Conservation (phyloP, 2,797 vertebrate genomes). For the Chaenodraco wilsoni region DNA sequence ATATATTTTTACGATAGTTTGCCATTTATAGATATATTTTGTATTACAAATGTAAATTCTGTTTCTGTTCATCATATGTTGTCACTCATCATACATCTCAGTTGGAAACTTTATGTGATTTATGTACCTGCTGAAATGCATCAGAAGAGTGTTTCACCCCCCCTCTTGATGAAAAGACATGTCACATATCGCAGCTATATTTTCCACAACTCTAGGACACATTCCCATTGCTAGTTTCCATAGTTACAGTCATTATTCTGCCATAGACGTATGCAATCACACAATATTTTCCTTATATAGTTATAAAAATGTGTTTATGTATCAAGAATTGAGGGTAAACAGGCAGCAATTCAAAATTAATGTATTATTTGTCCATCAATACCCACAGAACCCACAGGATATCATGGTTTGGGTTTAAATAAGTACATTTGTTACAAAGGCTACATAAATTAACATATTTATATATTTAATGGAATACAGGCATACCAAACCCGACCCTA, state of each 20-base stretch:
- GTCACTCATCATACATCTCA: constrained; percentile 18
- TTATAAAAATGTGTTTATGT: neutral
- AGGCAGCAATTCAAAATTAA: neutral
- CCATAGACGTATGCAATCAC: neutral
- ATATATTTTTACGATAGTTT: too few relatives aligned
- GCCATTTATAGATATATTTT: too few relatives aligned
- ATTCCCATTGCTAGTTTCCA: constrained; percentile 8
- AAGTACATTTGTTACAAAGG: too few relatives aligned
- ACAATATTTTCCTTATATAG: neutral
- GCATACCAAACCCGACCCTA: too few relatives aligned
- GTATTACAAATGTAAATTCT: too few relatives aligned
- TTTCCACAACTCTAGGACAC: neutral
- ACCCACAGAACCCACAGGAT: too few relatives aligned
- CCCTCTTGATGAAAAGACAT: neutral
- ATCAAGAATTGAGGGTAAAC: neutral
- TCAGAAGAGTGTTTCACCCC: neutral
- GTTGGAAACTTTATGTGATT: constrained; percentile 13
- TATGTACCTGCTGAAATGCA: constrained; percentile 1
- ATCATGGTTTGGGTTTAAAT: too few relatives aligned
- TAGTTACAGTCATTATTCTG: constrained; percentile 5
- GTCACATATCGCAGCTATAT: neutral
- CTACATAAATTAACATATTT: too few relatives aligned
- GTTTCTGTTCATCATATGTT: neutral
- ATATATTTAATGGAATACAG: too few relatives aligned
- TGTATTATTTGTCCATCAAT: neutral